A percentile compares a stretch with the other conserved stretches of the same genome.
phyloP scores from a whole-genome alignment of 2,888 invertebrate species.

The Caenorhabditis japonica region DNA sequence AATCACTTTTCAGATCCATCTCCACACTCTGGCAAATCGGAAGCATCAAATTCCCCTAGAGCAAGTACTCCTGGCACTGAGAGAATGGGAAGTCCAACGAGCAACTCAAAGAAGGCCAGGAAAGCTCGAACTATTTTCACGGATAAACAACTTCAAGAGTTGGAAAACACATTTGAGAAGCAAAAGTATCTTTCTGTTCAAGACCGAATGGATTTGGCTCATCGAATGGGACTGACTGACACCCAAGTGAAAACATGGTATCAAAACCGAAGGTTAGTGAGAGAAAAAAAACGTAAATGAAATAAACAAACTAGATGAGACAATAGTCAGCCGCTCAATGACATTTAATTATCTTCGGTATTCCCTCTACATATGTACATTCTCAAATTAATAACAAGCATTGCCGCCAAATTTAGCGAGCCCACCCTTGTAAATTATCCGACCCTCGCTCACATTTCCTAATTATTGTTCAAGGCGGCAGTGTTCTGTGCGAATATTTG shows the following conservation, averaged over 20 bases:
- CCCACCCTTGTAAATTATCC: constrained; percentile 44
- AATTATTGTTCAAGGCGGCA: constrained; percentile 48
- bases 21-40: constrained; percentile 30
- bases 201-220: constrained; percentile 94
- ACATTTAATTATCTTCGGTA: constrained; percentile 24
- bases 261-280: constrained; percentile 90
- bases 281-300: neutral
- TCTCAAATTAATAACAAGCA: constrained; percentile 50
- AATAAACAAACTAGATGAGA: neutral
- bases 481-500: constrained; percentile 50
- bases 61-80: constrained; percentile 43
- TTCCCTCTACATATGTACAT: constrained; percentile 41
- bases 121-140: constrained; percentile 86
- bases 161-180: constrained; percentile 75
- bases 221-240: constrained; percentile 90
- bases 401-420: constrained; percentile 38
- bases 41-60: constrained; percentile 44
- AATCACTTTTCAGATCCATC: constrained; percentile 39
- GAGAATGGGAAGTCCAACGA: constrained; percentile 38
- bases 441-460: constrained; percentile 48
- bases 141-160: constrained; percentile 83
- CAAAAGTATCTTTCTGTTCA: constrained; percentile 79
- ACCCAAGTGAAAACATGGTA: constrained; percentile 99
- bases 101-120: constrained; percentile 74
- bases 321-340: constrained; percentile 8